These are phyloP conservation scores for Diadophis punctatus DNA, from an alignment of 2,113 vertebrate genomes.

Conservation along the genomic window DNA sequence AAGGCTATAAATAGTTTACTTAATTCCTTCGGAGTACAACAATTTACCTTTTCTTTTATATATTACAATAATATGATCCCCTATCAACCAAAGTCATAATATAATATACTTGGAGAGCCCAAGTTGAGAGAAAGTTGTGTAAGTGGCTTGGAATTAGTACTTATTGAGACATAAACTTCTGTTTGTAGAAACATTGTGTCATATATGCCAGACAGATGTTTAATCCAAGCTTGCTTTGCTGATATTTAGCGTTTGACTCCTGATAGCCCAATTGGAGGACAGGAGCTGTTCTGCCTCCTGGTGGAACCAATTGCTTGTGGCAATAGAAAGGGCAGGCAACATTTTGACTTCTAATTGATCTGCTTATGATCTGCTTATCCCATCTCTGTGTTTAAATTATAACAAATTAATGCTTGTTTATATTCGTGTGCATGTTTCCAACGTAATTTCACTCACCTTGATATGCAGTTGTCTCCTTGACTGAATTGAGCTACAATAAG, in stretches of 20 bases:
- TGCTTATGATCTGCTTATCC: not conserved
- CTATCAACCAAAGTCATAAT: no score
- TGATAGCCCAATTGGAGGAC: not conserved
- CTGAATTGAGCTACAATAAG: not conserved
- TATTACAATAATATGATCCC: no score
- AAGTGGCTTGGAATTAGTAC: not conserved
- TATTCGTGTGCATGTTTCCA: not conserved
- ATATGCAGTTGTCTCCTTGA: not conserved
- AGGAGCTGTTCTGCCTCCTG: not conserved
- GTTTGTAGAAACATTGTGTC: not conserved
- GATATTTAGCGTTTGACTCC: not conserved
- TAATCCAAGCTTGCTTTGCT: slow-evolving; percentile 4
- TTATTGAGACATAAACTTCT: not conserved
- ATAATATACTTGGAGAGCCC: not conserved
- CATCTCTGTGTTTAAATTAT: not conserved
- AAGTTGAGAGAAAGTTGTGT: not conserved
- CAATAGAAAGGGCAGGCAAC: not conserved
- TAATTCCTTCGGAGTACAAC: no score
- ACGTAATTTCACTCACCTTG: not conserved
- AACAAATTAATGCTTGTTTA: not conserved
- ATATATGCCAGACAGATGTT: not conserved
- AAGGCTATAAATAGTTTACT: no score
- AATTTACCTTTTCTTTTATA: no score
- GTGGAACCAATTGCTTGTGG: fast-evolving
- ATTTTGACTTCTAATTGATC: not conserved